Evolutionary conservation across 2,797 vertebrate species (phyloP).

Genomic region (Centropyge bicolor): DNA sequence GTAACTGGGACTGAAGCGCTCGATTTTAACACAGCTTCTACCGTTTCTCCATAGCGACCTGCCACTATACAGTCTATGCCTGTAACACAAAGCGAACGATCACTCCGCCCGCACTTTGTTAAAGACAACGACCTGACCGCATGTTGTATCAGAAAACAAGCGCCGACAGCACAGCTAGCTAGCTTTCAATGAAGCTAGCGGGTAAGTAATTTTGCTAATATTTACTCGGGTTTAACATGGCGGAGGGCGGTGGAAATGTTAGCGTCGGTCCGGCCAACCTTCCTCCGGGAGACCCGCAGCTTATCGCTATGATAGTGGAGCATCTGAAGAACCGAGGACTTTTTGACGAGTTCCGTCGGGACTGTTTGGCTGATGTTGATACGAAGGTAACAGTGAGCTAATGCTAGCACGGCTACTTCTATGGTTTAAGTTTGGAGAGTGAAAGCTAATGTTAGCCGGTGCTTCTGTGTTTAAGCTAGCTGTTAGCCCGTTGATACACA

Average conservation of each 20-base stretch:
- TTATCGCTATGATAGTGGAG: slow-evolving; percentile 95
- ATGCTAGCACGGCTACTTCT: not conserved
- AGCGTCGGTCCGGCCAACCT: slow-evolving; percentile 73
- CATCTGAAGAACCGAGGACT: slow-evolving; percentile 96
- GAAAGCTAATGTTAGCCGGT: not conserved
- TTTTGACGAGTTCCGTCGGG: slow-evolving; percentile 96
- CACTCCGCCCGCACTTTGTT: not conserved
- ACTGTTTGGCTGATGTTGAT: slow-evolving; percentile 97
- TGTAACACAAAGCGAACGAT: too few relatives aligned
- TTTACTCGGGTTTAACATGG: slow-evolving; percentile 66
- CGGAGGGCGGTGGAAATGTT: slow-evolving; percentile 73
- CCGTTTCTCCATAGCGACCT: not conserved
- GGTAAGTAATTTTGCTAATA: not conserved
- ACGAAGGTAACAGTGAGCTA: slow-evolving; percentile 89
- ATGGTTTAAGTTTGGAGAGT: not conserved
- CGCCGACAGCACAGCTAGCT: not conserved
- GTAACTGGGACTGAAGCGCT: not conserved
- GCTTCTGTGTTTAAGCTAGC: too few relatives aligned
- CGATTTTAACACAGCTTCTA: not conserved
- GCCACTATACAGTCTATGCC: not conserved
- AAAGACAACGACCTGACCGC: not conserved
- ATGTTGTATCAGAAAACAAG: not conserved
- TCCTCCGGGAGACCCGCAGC: slow-evolving; percentile 94
- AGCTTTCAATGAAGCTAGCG: slow-evolving; percentile 32
- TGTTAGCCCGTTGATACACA: too few relatives aligned